A percentile compares a stretch with the other conserved stretches of the same genome.
Conservation (phyloP, 2,797 vertebrate genomes). For the Lates japonicus region DNA sequence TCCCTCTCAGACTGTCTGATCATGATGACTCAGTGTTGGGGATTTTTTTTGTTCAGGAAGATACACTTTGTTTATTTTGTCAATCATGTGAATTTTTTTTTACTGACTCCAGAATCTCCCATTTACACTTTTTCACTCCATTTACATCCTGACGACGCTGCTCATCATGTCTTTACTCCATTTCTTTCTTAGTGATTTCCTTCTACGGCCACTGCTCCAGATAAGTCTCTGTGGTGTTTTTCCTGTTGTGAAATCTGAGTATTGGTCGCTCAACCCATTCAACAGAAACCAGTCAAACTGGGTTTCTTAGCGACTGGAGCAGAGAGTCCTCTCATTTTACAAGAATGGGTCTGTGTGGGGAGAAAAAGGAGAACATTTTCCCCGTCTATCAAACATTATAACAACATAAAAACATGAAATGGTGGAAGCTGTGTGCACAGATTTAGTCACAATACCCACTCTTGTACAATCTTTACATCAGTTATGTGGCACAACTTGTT, state of each 20-base stretch:
- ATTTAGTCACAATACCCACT: background rate
- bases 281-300: slow-evolving; percentile 77
- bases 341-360: slow-evolving; percentile 29
- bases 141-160: background rate
- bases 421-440: background rate
- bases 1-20: background rate
- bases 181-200: slow-evolving; percentile 5
- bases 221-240: slow-evolving; percentile 40
- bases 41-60: background rate
- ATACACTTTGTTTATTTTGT: background rate
- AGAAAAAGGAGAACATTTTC: background rate
- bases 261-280: slow-evolving; percentile 53
- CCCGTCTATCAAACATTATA: background rate
- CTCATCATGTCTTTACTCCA: background rate
- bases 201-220: slow-evolving; percentile 1
- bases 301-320: slow-evolving; percentile 53
- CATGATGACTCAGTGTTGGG: background rate
- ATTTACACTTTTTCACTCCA: background rate
- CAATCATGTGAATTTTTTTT: background rate
- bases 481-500: slow-evolving; percentile 58
- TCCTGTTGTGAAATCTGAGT: slow-evolving; percentile 72
- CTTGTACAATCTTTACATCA: slow-evolving; percentile 40
- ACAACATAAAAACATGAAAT: background rate
- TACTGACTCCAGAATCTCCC: background rate
- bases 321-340: slow-evolving; percentile 57